Conservation (phyloP, 2,888 invertebrate genomes). For the Cantharis rufa region DNA sequence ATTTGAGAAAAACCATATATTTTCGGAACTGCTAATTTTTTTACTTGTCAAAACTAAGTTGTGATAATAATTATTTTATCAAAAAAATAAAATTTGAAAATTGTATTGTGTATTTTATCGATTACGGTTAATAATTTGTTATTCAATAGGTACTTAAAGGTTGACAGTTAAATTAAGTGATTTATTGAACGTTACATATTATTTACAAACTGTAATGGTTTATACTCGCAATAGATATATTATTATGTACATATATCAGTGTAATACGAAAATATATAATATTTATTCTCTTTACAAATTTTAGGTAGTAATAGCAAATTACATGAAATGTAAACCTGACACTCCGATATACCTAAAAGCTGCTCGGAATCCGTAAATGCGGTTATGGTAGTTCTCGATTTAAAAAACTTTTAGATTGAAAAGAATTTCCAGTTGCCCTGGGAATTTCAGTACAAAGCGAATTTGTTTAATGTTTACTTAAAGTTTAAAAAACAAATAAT, state of each 20-base stretch:
- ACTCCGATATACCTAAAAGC: background rate
- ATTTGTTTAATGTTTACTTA: background rate
- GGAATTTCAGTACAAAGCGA: background rate
- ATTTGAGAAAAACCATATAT: background rate
- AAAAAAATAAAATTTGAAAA: background rate
- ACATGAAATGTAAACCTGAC: background rate
- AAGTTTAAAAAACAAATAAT: background rate
- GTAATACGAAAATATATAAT: no score
- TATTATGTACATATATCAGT: no score
- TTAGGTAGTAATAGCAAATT: background rate
- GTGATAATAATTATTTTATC: no score
- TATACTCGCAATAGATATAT: background rate
- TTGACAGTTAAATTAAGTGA: background rate
- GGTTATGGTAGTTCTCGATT: background rate
- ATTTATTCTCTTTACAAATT: background rate
- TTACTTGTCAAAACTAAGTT: background rate
- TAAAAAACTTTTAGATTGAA: background rate
- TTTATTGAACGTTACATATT: background rate
- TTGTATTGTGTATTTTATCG: background rate
- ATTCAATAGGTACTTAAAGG: background rate
- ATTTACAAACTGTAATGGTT: background rate
- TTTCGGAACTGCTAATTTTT: background rate
- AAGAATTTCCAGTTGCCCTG: background rate
- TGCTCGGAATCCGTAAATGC: background rate
- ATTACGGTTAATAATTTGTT: background rate